These are phyloP conservation scores for Tricholauxania praeusta DNA, from an alignment of 2,888 invertebrate genomes.

Conservation along the genomic window DNA sequence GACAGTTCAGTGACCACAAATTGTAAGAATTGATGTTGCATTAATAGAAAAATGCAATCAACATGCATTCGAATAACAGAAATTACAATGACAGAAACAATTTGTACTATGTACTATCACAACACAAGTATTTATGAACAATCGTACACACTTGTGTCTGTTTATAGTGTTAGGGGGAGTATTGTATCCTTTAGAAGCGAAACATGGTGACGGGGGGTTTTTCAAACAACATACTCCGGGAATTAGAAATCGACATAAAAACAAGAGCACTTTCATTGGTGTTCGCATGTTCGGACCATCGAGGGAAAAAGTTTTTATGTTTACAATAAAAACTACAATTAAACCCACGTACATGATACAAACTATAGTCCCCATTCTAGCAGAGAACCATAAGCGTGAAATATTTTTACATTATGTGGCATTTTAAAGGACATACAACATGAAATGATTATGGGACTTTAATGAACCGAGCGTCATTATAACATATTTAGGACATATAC, in stretches of 20 bases:
- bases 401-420: neutral
- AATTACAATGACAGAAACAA: constrained; percentile 11
- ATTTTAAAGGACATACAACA: neutral
- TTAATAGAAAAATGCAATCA: constrained; percentile 23
- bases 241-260: neutral
- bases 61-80: constrained; percentile 16
- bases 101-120: neutral
- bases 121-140: too few species aligned
- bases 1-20: constrained; percentile 28
- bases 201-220: neutral
- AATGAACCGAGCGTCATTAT: too few species aligned
- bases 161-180: neutral
- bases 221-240: too few species aligned
- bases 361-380: neutral
- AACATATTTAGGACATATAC: too few species aligned
- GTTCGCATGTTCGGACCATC: neutral
- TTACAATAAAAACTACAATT: neutral
- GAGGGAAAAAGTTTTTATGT: neutral
- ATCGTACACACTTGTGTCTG: too few species aligned
- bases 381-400: neutral
- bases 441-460: too few species aligned
- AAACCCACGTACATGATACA: neutral
- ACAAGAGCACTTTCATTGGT: neutral
- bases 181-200: neutral
- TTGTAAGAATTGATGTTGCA: neutral